Base-by-base conservation (phyloP, 2,888 invertebrate genomes). In the Marronus borbonicus region DNA sequence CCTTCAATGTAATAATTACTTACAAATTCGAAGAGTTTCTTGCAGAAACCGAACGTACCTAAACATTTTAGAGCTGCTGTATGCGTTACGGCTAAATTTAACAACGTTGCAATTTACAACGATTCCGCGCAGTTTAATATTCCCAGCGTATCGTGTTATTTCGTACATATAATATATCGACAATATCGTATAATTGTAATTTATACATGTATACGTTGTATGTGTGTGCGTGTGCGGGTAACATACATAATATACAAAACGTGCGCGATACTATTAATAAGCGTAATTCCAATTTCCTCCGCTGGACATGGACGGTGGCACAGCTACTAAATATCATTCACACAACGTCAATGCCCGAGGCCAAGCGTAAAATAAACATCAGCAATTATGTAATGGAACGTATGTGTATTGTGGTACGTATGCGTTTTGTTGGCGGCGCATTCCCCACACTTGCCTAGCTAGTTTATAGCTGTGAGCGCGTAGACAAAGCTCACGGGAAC, bases 281-380 rank as follows among this genome's bases (percentile, higher is more conserved):
- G 2, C 55, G 55, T 20, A 55, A 55, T 55, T 55, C 55, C 55
- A 55, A 55, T 55, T 55, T 55, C 52, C 52, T 17, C n/a, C 24
- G 14, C 14, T 31, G 24, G 28, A 31, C 31, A 31, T 31, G 31
- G 31, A 31, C 12, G 20, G 17, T 49, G 31, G 31, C n/a, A 36
- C n/a, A 3, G 17, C 66, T 1, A 44, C 39, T 17, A 66, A 66
- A 66, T 49, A 66, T 66, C 66, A 66, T 66, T 66, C 66, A 66
- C 66, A 49, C 24, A 66, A 66, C 44, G 49, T 66, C 28, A 5
- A 62, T 31, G 44, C 44, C 49, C 49, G 44, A 20, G 66, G 66
- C 49, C 66, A 44, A 10, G 66, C 66, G 66, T 49, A 66, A 66
- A 66, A 66, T 66, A 44, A 66, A 44, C 66, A 66, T 20, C 66